Conservation (phyloP, 2,797 vertebrate genomes). For the Caiman crocodilus region DNA sequence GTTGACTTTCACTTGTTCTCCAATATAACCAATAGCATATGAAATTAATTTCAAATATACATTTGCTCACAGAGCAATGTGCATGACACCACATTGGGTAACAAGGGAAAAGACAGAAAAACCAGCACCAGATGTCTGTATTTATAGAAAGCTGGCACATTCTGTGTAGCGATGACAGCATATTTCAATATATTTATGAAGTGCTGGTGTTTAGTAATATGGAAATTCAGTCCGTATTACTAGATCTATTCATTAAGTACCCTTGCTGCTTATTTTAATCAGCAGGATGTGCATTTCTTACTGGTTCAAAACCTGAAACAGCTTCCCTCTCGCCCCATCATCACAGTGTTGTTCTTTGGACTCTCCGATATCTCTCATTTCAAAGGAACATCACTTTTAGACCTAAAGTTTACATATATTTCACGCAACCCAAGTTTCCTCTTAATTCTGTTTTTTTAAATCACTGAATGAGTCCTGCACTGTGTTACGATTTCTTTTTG, state of each 20-base stretch:
- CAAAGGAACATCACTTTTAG: constrained; percentile 14
- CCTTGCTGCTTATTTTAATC: constrained; percentile 26
- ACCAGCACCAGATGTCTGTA: constrained; percentile 56
- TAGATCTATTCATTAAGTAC: constrained; percentile 42
- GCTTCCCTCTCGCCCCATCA: rapidly evolving
- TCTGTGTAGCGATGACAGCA: constrained; percentile 54
- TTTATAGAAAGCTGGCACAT: constrained; percentile 49
- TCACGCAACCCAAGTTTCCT: neutral
- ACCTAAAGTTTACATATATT: neutral
- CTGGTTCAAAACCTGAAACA: neutral
- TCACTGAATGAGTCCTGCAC: neutral
- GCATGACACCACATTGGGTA: constrained; percentile 58
- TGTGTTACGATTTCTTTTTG: neutral
- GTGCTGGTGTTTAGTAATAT: constrained; percentile 44
- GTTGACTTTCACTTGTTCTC: constrained; percentile 29
- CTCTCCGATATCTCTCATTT: constrained; percentile 13
- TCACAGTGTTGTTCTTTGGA: neutral
- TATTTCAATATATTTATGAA: constrained; percentile 70
- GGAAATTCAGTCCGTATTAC: constrained; percentile 59
- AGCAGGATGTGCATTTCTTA: constrained; percentile 40
- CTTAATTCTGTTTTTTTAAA: neutral
- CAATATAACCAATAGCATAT: constrained; percentile 35
- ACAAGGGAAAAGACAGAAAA: constrained; percentile 29
- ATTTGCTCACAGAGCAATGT: constrained; percentile 50
- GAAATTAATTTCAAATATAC: constrained; percentile 63